Percentiles rank a stretch among this genome's conserved stretches.
These are phyloP conservation scores for Megaustenia siamemsis DNA, from an alignment of 2,888 invertebrate genomes.

Conservation along the genomic window DNA sequence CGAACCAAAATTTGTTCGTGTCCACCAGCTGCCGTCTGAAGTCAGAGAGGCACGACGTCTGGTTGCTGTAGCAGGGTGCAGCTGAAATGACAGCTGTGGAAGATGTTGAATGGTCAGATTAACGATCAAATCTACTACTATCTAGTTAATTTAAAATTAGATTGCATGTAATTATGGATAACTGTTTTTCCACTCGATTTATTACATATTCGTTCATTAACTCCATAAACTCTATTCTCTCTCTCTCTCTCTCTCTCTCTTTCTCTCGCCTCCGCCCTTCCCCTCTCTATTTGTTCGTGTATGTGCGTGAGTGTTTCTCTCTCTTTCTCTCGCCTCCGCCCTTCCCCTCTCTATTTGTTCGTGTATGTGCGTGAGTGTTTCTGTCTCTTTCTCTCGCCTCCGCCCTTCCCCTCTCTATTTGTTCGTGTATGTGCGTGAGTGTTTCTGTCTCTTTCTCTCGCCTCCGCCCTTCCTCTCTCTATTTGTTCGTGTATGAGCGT, in stretches of 20 bases:
- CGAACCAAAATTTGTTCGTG: constrained; percentile 13
- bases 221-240: background rate
- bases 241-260: background rate
- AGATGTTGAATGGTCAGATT: background rate
- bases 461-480: too few species aligned
- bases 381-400: background rate
- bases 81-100: background rate
- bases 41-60: background rate
- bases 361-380: background rate
- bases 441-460: background rate
- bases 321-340: too few species aligned
- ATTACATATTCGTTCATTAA: too few species aligned
- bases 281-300: too few species aligned
- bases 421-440: background rate
- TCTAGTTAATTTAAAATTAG: too few species aligned
- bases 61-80: background rate
- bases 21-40: background rate
- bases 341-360: too few species aligned
- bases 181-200: too few species aligned
- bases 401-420: too few species aligned
- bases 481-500: background rate
- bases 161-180: too few species aligned
- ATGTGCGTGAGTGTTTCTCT: background rate
- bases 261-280: too few species aligned
- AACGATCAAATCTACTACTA: background rate